Evolutionary conservation across 2,797 vertebrate genomes (phyloP).

Genomic region (Passerculus sandwichensis): DNA sequence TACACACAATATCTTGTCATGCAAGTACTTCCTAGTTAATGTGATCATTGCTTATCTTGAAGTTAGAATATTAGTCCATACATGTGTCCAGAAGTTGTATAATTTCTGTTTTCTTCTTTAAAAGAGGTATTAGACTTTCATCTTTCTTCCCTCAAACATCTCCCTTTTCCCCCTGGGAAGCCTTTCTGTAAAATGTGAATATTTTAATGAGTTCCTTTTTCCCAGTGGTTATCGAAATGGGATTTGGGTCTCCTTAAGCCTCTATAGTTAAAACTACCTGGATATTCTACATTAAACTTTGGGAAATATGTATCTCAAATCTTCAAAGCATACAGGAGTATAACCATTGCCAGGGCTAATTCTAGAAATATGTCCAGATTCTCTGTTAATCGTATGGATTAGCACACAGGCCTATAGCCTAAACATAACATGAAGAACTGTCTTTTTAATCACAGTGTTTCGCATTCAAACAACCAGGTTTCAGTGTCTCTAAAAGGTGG

Average conservation of each 20-base stretch:
- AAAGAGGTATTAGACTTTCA: neutral
- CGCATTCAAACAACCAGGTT: neutral
- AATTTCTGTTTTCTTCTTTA: neutral
- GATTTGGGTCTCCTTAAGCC: neutral
- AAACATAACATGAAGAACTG: neutral
- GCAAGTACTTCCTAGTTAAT: neutral
- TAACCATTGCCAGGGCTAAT: neutral
- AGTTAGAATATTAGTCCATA: neutral
- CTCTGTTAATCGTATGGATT: neutral
- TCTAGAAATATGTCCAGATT: neutral
- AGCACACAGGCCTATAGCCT: neutral
- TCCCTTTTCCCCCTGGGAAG: neutral
- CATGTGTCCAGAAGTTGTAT: neutral
- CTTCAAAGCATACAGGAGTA: neutral
- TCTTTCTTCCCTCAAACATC: neutral
- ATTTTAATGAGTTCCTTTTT: neutral
- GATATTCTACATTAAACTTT: neutral
- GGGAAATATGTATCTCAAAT: neutral
- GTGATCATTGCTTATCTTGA: neutral
- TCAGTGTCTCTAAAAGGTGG: neutral
- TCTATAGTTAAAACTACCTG: neutral
- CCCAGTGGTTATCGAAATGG: neutral
- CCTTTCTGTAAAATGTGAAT: neutral
- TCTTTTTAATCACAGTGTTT: neutral
- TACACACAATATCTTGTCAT: neutral